These are phyloP conservation scores for Cassiopea andromeda DNA, from an alignment of 30 jellyfish, hydroid and myxozoan species.

Conservation along the genomic window DNA sequence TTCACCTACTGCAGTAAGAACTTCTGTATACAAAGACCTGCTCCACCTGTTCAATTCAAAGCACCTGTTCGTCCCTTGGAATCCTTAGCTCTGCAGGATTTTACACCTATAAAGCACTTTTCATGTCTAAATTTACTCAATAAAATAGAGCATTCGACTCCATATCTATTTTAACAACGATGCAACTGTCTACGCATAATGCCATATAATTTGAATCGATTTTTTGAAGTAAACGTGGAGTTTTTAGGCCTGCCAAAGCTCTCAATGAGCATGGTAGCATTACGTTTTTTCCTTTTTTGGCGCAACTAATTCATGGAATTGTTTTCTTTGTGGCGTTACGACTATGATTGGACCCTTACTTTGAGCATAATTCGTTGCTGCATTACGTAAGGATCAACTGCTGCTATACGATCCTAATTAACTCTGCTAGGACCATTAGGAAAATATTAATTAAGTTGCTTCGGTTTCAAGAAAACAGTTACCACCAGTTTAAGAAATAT, in stretches of 20 bases:
- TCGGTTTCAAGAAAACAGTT: not conserved
- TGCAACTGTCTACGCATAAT: too few relatives aligned
- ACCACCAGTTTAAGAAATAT: too few relatives aligned
- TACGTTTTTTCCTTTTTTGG: slow-evolving; percentile 38
- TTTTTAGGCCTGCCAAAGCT: not conserved
- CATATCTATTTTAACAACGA: too few relatives aligned
- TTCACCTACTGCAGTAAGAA: not conserved
- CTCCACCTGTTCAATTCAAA: slow-evolving; percentile 38
- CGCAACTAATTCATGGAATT: slow-evolving; percentile 1
- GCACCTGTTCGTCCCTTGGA: slow-evolving; percentile 68
- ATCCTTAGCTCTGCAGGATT: not conserved
- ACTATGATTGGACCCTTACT: slow-evolving; percentile 4
- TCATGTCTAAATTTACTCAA: too few relatives aligned
- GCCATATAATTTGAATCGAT: not conserved
- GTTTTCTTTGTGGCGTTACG: slow-evolving; percentile 28
- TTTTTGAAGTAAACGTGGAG: not conserved
- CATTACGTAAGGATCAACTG: slow-evolving; percentile 43
- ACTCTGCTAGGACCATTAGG: not conserved
- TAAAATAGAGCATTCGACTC: too few relatives aligned
- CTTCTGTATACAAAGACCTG: slow-evolving; percentile 61
- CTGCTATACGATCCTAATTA: not conserved
- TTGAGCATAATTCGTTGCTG: slow-evolving; percentile 47
- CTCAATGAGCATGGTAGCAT: slow-evolving; percentile 10
- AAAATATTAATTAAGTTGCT: not conserved
- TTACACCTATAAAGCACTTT: not conserved